Percentiles rank a stretch among this genome's conserved stretches.
Evolutionary conservation across 1,140 invertebrate species (phyloP).

Genomic region (Macrotrachela quadricornifera): DNA sequence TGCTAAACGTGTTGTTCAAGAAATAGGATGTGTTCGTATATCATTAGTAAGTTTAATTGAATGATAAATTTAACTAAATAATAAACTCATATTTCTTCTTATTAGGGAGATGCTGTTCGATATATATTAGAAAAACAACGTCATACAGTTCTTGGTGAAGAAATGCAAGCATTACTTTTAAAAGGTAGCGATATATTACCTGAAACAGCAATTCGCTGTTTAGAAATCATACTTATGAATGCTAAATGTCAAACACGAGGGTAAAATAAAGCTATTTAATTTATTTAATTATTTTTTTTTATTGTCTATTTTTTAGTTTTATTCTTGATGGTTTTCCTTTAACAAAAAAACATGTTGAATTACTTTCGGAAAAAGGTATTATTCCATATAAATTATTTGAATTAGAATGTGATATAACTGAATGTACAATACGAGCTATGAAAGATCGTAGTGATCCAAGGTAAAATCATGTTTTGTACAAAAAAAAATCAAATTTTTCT

Average conservation of each 20-base stretch:
- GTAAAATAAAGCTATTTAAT: slow-evolving; percentile 10
- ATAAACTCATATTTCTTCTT: too few species aligned
- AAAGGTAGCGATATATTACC: slow-evolving; percentile 24
- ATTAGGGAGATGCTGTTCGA: slow-evolving; percentile 25
- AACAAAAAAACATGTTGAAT: slow-evolving; percentile 22
- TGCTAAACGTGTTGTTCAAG: slow-evolving; percentile 25
- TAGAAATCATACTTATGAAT: slow-evolving; percentile 25
- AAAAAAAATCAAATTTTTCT: not conserved
- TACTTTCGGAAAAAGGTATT: slow-evolving; percentile 24
- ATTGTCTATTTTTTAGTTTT: slow-evolving; percentile 16
- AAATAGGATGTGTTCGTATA: slow-evolving; percentile 23
- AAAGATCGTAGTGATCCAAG: slow-evolving; percentile 19
- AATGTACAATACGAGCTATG: slow-evolving; percentile 22
- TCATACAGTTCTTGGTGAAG: slow-evolving; percentile 16
- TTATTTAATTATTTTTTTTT: not conserved
- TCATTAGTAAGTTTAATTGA: slow-evolving; percentile 12
- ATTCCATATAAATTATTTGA: slow-evolving; percentile 28
- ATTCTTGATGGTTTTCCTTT: slow-evolving; percentile 29
- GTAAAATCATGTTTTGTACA: not conserved
- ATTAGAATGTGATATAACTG: slow-evolving; percentile 20
- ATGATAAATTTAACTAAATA: too few species aligned
- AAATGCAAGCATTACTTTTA: slow-evolving; percentile 17
- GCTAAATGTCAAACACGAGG: slow-evolving; percentile 25
- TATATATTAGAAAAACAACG: slow-evolving; percentile 19
- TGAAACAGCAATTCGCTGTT: slow-evolving; percentile 22